Evolutionary conservation across 2,797 vertebrate species (phyloP).

Genomic region (Fistularia tabacaria): DNA sequence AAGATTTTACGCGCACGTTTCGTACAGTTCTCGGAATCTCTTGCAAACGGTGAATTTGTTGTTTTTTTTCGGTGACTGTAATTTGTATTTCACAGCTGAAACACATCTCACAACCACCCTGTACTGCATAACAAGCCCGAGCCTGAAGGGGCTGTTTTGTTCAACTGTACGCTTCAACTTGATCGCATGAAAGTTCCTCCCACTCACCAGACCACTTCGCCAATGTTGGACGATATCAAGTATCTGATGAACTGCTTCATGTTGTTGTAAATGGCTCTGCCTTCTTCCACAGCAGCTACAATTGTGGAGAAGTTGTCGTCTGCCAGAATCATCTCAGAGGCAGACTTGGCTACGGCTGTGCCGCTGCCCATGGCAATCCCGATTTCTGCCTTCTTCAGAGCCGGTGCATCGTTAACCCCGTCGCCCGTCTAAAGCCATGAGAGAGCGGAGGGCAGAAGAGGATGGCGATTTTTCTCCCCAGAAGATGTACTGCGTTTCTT

Average conservation of each 20-base stretch:
- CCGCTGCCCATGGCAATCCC: conserved; percentile 81
- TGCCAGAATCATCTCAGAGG: conserved; percentile 80
- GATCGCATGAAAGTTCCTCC: no score
- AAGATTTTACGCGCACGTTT: no score
- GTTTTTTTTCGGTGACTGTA: no score
- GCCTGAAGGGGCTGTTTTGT: no score
- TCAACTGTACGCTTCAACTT: no score
- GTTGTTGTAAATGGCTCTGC: conserved; percentile 82
- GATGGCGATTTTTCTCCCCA: not conserved
- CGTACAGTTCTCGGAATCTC: no score
- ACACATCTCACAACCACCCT: no score
- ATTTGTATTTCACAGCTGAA: no score
- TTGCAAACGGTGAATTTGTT: no score
- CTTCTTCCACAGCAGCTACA: conserved; percentile 78
- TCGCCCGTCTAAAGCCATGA: conserved; percentile 70
- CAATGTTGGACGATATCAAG: conserved; percentile 80
- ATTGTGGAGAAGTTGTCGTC: conserved; percentile 83
- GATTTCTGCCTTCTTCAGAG: conserved; percentile 79
- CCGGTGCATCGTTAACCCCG: conserved; percentile 78
- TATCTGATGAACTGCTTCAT: conserved; percentile 84
- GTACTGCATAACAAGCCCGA: no score
- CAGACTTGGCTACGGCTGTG: conserved; percentile 78
- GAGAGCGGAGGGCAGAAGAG: not conserved
- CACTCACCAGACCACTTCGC: conserved; percentile 79
- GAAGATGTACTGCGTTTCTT: no score